Percentiles rank a stretch among this genome's conserved stretches.
Conservation (phyloP, 2,888 invertebrate genomes). For the Agrotis ipsilon region DNA sequence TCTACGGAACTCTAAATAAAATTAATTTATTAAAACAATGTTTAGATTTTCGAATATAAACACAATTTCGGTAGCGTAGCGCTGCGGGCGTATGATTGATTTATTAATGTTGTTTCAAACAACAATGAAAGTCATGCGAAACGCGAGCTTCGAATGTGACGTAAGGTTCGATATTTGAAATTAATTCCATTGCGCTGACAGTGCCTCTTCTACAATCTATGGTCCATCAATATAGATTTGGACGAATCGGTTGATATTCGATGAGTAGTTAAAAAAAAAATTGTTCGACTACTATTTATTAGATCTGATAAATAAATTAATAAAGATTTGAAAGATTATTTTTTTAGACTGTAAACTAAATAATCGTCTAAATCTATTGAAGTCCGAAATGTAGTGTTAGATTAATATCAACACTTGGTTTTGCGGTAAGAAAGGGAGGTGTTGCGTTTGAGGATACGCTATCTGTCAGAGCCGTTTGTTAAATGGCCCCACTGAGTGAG, state of each 20-base stretch:
- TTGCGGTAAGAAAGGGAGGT: slow-evolving; percentile 27
- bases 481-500: slow-evolving; percentile 29
- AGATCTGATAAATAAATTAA: slow-evolving; percentile 2
- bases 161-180: slow-evolving; percentile 48
- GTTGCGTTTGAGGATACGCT: slow-evolving; percentile 20
- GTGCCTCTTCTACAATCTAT: slow-evolving; percentile 31
- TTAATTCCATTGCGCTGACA: slow-evolving; percentile 28
- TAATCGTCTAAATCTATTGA: slow-evolving; percentile 11
- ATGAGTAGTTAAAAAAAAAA: slow-evolving; percentile 39
- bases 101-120: slow-evolving; percentile 52
- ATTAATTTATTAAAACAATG: slow-evolving; percentile 32
- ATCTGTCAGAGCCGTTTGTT: slow-evolving; percentile 42
- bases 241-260: slow-evolving; percentile 31
- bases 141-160: slow-evolving; percentile 45
- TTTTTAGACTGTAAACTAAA: neutral
- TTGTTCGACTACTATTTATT: slow-evolving; percentile 17
- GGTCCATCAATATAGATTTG: slow-evolving; percentile 26
- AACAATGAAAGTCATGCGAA: slow-evolving; percentile 51
- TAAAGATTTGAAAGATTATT: neutral
- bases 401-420: slow-evolving; percentile 35
- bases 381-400: neutral
- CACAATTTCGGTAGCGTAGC: slow-evolving; percentile 15
- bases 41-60: slow-evolving; percentile 27
- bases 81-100: slow-evolving; percentile 49
- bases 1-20: slow-evolving; percentile 11